Evolutionary conservation across 2,888 invertebrate species (phyloP), one percentile per base, ranked within the genome.

Genomic region (Lepas anatifera): DNA sequence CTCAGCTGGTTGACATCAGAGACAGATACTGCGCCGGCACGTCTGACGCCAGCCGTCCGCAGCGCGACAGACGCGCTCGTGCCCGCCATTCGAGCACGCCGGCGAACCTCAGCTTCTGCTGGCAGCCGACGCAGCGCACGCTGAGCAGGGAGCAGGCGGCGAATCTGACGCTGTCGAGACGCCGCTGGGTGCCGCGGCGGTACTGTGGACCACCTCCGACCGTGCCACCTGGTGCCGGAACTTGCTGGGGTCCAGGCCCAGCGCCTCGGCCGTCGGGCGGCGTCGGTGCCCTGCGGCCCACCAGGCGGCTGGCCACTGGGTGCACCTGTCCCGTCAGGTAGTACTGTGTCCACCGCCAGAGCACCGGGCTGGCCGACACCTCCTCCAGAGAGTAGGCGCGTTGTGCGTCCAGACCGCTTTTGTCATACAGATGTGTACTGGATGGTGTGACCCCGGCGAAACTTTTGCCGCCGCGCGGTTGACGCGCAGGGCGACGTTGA

Each of bases 321-420:
- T 96, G 95, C 63, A 99, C 86, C 82, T 99, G 99, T 77, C 95
- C 90, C 0, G 91, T 86, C 74, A 99, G 82, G 81, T 99, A 99
- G 81, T 99, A 99, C 74, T 88, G 86, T 2, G 85, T 85, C 80
- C 99, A 99, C 81, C 77, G 66, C 32, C 58, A 70, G 46, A 74
- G 71, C 46, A 46, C n/a, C 1, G 70, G 27, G 74, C 85, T 86
- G 10, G 71, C 74, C 78, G 90, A 89, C 50, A 94, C 79, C 79
- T 99, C 98, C 74, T 95, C 94, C 67, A 92, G 84, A 78, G 96
- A 95, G 79, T 98, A 99, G 0, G 93, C 95, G 76, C 98, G 84
- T 80, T 98, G 96, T 0, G 95, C 87, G 0, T 90, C 83, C 74
- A 87, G 86, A 35, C 84, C 85, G 0, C 87, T 88, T 6, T 91